Base-by-base conservation (phyloP, 2,113 vertebrate species). In the Malurus melanocephalus region DNA sequence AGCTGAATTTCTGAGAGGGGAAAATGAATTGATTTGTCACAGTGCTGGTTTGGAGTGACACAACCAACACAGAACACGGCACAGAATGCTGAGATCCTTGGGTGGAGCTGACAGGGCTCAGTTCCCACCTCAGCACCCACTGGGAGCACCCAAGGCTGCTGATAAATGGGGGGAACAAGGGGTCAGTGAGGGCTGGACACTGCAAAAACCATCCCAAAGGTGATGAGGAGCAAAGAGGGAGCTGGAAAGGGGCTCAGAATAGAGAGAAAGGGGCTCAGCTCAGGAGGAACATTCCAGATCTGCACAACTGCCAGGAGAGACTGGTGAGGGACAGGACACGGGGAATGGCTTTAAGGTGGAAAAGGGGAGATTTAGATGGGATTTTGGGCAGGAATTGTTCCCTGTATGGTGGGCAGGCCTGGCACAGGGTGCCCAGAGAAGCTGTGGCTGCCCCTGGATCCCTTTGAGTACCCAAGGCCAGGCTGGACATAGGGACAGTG, bases 341-440 rank as follows among this genome's bases (percentile, higher is more conserved):
- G 35, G 52, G 71, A 51, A 35, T 26, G 30, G 69, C 16, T 12
- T 38, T 38, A 38, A 38, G 38, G 38, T 38, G 10, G 11, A 38
- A 38, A 11, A 4, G 38, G 4, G 4, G 4, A 38, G 38, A 38
- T 38, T 38, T 38, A 38, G 60, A 7, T 32, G 52, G 52, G 30
- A 57, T 1, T 0, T 2, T 24, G 30, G 60, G 33, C 0, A 33
- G 43, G 13, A 49, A 43, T 51, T 65, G 3, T 1, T 65, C 10
- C 3, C 20, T 83, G 49, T 2, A 83, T 33, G 23, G 49, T n/a
- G 49, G n/a, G 14, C 24, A 52, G 51, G n/a, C n/a, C n/a, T n/a
- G n/a, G n/a, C n/a, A n/a, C n/a, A n/a, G n/a, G n/a, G n/a, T n/a
- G n/a, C n/a, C 24, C 26, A 46, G 64, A 53, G 40, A 1, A 42